Evolutionary conservation across 1,140 invertebrate species (phyloP).

Genomic region (Meloidogyne chitwoodi): DNA sequence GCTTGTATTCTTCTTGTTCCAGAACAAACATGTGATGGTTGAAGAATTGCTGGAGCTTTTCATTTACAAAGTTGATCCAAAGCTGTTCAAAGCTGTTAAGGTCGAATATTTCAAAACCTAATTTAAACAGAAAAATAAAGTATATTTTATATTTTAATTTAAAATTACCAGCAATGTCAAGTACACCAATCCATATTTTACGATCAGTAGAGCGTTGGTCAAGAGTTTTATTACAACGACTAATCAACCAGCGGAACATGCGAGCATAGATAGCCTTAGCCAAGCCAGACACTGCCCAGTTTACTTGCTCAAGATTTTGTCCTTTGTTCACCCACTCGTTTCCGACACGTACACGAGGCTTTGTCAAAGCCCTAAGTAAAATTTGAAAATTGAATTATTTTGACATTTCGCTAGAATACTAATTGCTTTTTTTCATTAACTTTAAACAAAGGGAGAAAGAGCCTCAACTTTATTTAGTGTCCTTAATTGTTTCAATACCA

Average conservation of each 20-base stretch:
- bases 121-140: background rate
- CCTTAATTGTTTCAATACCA: too few relatives aligned
- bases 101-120: slow-evolving; percentile 94
- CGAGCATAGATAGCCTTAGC: slow-evolving; percentile 68
- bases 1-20: slow-evolving; percentile 98
- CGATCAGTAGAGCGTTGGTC: slow-evolving; percentile 65
- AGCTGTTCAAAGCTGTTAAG: slow-evolving; percentile 99
- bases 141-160: background rate
- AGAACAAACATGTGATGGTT: slow-evolving; percentile 99
- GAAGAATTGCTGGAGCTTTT: slow-evolving; percentile 98
- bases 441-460: too few relatives aligned
- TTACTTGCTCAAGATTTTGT: slow-evolving; percentile 72
- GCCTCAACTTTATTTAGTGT: too few relatives aligned
- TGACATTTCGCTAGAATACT: too few relatives aligned
- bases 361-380: slow-evolving; percentile 63
- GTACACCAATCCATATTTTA: slow-evolving; percentile 73
- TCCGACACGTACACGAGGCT: slow-evolving; percentile 68
- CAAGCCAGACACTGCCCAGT: slow-evolving; percentile 66
- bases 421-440: too few relatives aligned
- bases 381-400: too few relatives aligned
- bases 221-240: slow-evolving; percentile 67
- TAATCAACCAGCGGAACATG: slow-evolving; percentile 67
- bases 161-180: slow-evolving; percentile 88
- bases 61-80: slow-evolving; percentile 99
- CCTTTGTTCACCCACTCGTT: slow-evolving; percentile 67